Evolutionary conservation across 2,888 invertebrate genomes (phyloP), one percentile per base, ranked within the genome.

Genomic region (Norana najaformis): DNA sequence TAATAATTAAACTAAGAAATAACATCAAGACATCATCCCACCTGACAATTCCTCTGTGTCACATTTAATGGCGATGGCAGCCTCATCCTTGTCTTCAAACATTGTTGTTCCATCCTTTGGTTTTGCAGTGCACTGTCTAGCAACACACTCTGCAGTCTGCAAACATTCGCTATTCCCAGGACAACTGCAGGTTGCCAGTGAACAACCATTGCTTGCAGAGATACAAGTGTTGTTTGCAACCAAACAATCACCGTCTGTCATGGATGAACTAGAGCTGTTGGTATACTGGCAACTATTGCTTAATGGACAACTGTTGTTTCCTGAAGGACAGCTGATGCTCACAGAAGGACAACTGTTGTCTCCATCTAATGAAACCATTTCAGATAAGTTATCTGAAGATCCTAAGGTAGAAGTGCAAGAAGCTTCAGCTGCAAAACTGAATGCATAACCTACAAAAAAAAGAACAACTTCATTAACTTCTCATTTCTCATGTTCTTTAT

Each of bases 371-470:
- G 85, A 85, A 18, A 85, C 85, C 85, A 85, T 85, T 85, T 85
- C 85, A 20, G 34, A 23, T 37, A 85, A 37, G 37, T 85, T 85
- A 23, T 36, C 85, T 85, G 85, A 85, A 85, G 85, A 36, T 85
- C 37, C 85, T 85, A 85, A 20, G 37, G 37, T 36, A 23, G 3
- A n/a, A 36, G 35, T 37, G 37, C 37, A 35, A 85, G 37, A 14
- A 36, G 85, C 37, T n/a, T 85, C 85, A 85, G 85, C 85, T n/a
- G 36, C 85, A 85, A 85, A 85, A 85, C 85, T 85, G 85, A 85
- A 85, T 85, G 85, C 85, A 85, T 85, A 85, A 37, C 85, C 85
- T 85, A 37, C 35, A 85, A n/a, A 85, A 35, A 85, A 37, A 85
- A 85, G 37, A 36, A 85, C 69, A 69, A n/a, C n/a, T 69, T 69